phyloP scores from a whole-genome alignment of 1,140 invertebrate genomes.

The Globodera rostochiensis region DNA sequence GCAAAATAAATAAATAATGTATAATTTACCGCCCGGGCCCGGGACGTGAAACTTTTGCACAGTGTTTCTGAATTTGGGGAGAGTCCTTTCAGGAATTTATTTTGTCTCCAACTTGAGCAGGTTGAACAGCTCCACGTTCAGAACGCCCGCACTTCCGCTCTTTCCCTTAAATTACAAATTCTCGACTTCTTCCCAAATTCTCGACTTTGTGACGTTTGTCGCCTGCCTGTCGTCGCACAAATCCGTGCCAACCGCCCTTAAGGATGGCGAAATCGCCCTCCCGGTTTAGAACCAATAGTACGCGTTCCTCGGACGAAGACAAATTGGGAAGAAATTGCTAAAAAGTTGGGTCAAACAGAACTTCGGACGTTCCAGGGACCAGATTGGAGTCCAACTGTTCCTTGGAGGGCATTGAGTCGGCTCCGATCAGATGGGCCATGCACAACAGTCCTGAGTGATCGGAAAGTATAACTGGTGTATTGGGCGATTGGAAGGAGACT shows the following conservation, averaged over 20 bases:
- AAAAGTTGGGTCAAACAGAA: slow-evolving; percentile 13
- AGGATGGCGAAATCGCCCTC: slow-evolving; percentile 57
- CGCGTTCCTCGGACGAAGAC: slow-evolving; percentile 50
- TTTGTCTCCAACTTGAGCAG: slow-evolving; percentile 24
- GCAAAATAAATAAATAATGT: too few species aligned
- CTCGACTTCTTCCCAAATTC: not conserved
- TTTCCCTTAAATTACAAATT: slow-evolving; percentile 20
- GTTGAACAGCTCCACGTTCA: slow-evolving; percentile 56
- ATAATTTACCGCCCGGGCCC: slow-evolving; percentile 36
- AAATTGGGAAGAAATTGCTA: slow-evolving; percentile 55
- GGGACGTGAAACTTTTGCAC: slow-evolving; percentile 57
- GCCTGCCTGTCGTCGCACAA: slow-evolving; percentile 35
- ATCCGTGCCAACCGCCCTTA: slow-evolving; percentile 54
- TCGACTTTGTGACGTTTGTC: slow-evolving; percentile 41
- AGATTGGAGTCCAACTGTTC: slow-evolving; percentile 57
- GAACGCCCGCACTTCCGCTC: slow-evolving; percentile 36
- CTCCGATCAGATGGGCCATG: slow-evolving; percentile 58
- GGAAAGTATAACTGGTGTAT: not conserved
- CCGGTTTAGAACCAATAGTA: slow-evolving; percentile 47
- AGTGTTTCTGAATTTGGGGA: slow-evolving; percentile 39
- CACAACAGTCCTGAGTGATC: slow-evolving; percentile 16
- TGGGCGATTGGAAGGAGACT: slow-evolving; percentile 21
- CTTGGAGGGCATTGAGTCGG: slow-evolving; percentile 56
- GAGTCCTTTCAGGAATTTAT: not conserved
- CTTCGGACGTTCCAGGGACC: slow-evolving; percentile 3